Evolutionary conservation across 2,113 vertebrate species (phyloP).

Genomic region (Amia ocellicauda): DNA sequence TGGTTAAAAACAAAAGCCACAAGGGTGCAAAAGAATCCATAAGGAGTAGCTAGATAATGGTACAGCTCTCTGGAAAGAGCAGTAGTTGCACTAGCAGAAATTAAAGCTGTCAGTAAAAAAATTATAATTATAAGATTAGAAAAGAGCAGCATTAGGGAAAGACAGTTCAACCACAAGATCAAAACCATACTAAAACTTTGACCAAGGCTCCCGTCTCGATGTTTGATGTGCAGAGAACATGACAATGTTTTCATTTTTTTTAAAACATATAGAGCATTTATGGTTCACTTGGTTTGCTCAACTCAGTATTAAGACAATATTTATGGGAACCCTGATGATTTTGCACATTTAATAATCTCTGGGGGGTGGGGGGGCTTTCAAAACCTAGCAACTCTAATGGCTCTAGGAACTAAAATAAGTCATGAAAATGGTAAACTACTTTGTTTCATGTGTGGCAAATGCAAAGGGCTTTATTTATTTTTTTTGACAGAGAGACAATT

Average conservation of each 20-base stretch:
- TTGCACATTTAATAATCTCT: slow-evolving; percentile 28
- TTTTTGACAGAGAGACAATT: slow-evolving; percentile 14
- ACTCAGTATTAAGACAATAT: slow-evolving; percentile 13
- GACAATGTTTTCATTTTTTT: slow-evolving; percentile 30
- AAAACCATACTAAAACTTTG: not conserved
- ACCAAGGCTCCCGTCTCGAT: slow-evolving; percentile 20
- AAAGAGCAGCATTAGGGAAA: slow-evolving; percentile 11
- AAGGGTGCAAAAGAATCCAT: slow-evolving; percentile 18
- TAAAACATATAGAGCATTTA: slow-evolving; percentile 20
- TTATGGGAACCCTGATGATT: slow-evolving; percentile 23
- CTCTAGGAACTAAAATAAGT: slow-evolving; percentile 24
- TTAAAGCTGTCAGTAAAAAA: slow-evolving; percentile 25
- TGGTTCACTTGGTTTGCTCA: slow-evolving; percentile 24
- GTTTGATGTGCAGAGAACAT: slow-evolving; percentile 21
- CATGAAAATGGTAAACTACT: slow-evolving; percentile 16
- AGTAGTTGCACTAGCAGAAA: slow-evolving; percentile 12
- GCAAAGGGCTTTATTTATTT: not conserved
- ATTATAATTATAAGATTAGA: slow-evolving; percentile 31
- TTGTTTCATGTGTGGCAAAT: slow-evolving; percentile 14
- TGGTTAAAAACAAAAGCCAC: slow-evolving; percentile 6
- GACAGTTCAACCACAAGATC: slow-evolving; percentile 1
- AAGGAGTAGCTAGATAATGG: slow-evolving; percentile 20
- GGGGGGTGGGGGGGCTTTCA: slow-evolving; percentile 23
- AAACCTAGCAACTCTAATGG: slow-evolving; percentile 17
- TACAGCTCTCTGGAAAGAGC: slow-evolving; percentile 13